Percentiles rank a stretch among this genome's conserved stretches.
Evolutionary conservation across 2,888 invertebrate species (phyloP).

Genomic region (Sepioteuthis lessoniana): DNA sequence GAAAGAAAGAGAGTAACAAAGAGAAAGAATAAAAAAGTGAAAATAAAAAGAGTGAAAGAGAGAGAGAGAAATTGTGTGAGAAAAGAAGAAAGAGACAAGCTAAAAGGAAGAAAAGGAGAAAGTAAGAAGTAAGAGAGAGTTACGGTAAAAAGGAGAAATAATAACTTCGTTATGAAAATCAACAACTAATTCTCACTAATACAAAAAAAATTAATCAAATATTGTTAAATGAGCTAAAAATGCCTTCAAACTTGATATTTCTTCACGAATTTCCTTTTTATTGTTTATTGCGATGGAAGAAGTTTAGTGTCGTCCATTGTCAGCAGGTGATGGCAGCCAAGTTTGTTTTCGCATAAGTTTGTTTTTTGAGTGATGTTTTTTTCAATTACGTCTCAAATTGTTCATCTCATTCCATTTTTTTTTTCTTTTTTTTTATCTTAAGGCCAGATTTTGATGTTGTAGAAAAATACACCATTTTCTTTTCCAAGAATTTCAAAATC

Average conservation of each 20-base stretch:
- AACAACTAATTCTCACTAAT: background rate
- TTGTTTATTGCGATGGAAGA: background rate
- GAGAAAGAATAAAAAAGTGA: background rate
- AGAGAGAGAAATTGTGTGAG: background rate
- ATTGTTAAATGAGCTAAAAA: background rate
- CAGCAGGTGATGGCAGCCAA: background rate
- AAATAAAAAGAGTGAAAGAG: accelerated
- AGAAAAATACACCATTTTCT: background rate
- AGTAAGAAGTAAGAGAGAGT: background rate
- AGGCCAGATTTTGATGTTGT: background rate
- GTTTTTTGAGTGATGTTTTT: background rate
- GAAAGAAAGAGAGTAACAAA: background rate
- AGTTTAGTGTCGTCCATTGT: background rate
- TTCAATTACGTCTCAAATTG: background rate
- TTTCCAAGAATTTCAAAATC: background rate
- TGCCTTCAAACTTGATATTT: background rate
- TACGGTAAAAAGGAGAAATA: background rate
- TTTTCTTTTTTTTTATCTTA: background rate
- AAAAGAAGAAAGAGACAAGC: background rate
- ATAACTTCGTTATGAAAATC: background rate
- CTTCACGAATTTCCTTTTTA: too few relatives aligned
- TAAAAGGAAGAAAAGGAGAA: background rate
- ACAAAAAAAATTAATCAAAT: background rate
- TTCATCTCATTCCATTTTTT: background rate
- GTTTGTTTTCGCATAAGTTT: background rate